These are phyloP conservation scores for Eugnorisma glareosa DNA, from an alignment of 2,888 invertebrate genomes.

Conservation along the genomic window DNA sequence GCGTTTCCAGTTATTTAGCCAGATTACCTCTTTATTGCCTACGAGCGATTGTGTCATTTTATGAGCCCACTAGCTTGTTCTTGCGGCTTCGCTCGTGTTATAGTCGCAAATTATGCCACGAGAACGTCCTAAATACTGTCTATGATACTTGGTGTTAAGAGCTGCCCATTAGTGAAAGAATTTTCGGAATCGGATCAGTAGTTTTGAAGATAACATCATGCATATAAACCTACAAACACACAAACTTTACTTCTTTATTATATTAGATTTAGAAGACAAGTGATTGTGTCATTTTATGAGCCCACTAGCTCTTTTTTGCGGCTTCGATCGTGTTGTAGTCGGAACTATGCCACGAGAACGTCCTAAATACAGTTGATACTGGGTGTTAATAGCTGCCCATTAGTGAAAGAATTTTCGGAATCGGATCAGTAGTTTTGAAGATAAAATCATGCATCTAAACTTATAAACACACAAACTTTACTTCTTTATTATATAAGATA, in stretches of 20 bases:
- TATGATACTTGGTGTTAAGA: not conserved
- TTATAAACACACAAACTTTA: not conserved
- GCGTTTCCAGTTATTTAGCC: constrained; percentile 61
- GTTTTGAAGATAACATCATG: not conserved
- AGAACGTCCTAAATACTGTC: not conserved
- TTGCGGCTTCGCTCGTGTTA: not conserved
- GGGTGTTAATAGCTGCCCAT: too few relatives aligned
- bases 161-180: not conserved
- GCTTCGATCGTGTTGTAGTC: not conserved
- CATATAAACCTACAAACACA: not conserved
- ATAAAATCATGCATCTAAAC: not conserved
- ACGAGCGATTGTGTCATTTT: constrained; percentile 51
- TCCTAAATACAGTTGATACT: not conserved
- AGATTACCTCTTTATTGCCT: constrained; percentile 51
- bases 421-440: not conserved
- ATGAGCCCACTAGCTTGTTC: constrained; percentile 12
- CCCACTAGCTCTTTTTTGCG: not conserved
- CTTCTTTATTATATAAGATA: not conserved
- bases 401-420: not conserved
- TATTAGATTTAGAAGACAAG: not conserved
- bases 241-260: not conserved
- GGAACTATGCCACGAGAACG: not conserved
- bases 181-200: not conserved
- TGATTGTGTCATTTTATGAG: constrained; percentile 56
- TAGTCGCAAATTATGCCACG: not conserved